Base-by-base conservation (phyloP, 1,140 invertebrate species). In the Meloidogyne exigua region DNA sequence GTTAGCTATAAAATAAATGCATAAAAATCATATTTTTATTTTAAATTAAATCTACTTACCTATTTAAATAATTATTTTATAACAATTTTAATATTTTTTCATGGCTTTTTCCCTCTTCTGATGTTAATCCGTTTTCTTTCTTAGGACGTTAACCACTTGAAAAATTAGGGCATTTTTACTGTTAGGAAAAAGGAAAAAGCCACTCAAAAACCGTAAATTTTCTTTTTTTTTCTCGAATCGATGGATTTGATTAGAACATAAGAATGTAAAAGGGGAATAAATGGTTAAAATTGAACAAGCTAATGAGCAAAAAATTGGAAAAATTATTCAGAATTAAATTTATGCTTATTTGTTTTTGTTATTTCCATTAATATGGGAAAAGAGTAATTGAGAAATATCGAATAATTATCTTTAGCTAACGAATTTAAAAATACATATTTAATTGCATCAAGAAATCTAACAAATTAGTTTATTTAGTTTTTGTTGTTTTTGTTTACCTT, bases 81-180 rank as follows among this genome's bases (percentile, higher is more conserved):
- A 39, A 39, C 36, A 57, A 57, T 5, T 57, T 57, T 57, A 57
- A 57, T 57, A 57, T 57, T 57, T 49, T 49, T 57, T 49, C n/a
- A 57, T 57, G n/a, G 49, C n/a, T 12, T n/a, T n/a, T 57, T n/a
- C 13, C n/a, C 1, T 12, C 10, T 39, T 57, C 18, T 57, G 4
- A n/a, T 57, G 18, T 57, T 49, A 57, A 57, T 57, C 49, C 18
- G 10, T 18, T 57, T 57, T 57, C 44, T 49, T 49, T 32, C 7
- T 39, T 57, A n/a, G 49, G 49, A 57, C 49, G 49, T n/a, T 57
- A n/a, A 57, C 49, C 49, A 57, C 49, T 57, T 57, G 49, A 57
- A 57, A 57, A 57, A 57, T 57, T 57, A 57, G 49, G 49, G 44
- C 15, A 49, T 49, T 49, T 49, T 57, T 9, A 57, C 18, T 57